Evolutionary conservation across 2,888 invertebrate genomes (phyloP), one percentile per base, ranked within the genome.

Genomic region (Synanthedon formicaeformis): DNA sequence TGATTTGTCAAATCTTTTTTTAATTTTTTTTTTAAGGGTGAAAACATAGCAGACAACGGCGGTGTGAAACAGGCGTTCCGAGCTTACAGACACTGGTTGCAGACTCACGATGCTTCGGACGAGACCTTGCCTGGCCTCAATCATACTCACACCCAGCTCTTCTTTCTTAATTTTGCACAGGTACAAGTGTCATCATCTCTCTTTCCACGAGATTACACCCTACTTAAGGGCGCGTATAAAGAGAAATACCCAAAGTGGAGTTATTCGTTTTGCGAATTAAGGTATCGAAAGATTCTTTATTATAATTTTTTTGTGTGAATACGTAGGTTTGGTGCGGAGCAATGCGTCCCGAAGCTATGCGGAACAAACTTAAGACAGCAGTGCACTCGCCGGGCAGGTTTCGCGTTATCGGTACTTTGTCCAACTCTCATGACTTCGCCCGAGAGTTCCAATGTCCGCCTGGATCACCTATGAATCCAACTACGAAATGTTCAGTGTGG

Each of bases 41-140:
- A 98, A 80, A 98, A 98, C 71, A 98, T 98, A 66, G 98, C 98
- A 0, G 98, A 98, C 73, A 98, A 98, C 71, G 98, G 98, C 0
- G 98, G 98, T 0, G 90, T 98, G 52, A 96, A 97, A 68, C 96
- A 97, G 77, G 94, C 97, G 0, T 98, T 94, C 62, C 88, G 93
- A 71, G 96, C 96, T 1, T 97, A 96, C 75, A 88, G 92, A 60
- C 91, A 91, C 60, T 96, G 95, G 94, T 81, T 94, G 11, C 73
- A 78, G 48, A 75, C 83, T 12, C 89, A 94, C 66, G 91, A 91
- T 0, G 78, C 89, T 1, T 81, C 78, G 1, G 85, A 78, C 0
- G 93, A 94, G 69, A 88, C 91, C 52, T 69, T 96, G 61, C 91
- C 93, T 0, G 92, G 93, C 55, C 73, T 94, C 61, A 91, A 94